Conservation (phyloP, 1,140 invertebrate species). For the Drosophila pandora region DNA sequence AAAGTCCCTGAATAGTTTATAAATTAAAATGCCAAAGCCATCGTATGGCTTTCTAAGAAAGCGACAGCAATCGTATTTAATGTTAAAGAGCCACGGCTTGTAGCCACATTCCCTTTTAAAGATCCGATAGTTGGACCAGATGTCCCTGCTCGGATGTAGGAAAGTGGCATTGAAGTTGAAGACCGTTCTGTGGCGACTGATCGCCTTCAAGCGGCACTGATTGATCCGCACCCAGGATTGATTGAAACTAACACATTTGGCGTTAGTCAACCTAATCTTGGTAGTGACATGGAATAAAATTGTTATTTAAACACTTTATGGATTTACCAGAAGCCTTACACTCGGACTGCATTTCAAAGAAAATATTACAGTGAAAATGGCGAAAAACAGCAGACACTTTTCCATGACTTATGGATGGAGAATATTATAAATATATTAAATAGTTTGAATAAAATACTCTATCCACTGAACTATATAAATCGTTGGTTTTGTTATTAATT, state of each 20-base stretch:
- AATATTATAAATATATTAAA: background rate
- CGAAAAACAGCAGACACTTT: background rate
- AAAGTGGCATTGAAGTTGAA: slow-evolving; percentile 11
- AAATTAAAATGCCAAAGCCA: background rate
- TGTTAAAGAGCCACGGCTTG: slow-evolving; percentile 11
- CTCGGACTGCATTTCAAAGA: background rate
- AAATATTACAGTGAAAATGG: background rate
- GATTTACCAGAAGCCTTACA: background rate
- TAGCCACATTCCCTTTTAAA: slow-evolving; percentile 14
- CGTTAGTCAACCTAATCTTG: slow-evolving; percentile 15
- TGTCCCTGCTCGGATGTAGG: background rate
- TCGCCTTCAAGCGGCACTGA: slow-evolving; percentile 23
- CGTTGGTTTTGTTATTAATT: background rate
- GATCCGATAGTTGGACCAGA: background rate
- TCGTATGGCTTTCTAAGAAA: slow-evolving; percentile 3
- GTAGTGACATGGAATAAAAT: slow-evolving; percentile 2
- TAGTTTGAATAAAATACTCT: background rate
- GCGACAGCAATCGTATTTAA: slow-evolving; percentile 1
- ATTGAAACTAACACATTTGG: slow-evolving; percentile 5
- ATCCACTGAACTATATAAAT: background rate
- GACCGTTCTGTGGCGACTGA: slow-evolving; percentile 5
- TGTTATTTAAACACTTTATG: no score
- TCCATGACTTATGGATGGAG: background rate
- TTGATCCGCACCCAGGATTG: slow-evolving; percentile 21
- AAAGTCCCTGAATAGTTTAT: background rate